Conservation (phyloP, 2,797 vertebrate species). For the Phataginus tricuspis region DNA sequence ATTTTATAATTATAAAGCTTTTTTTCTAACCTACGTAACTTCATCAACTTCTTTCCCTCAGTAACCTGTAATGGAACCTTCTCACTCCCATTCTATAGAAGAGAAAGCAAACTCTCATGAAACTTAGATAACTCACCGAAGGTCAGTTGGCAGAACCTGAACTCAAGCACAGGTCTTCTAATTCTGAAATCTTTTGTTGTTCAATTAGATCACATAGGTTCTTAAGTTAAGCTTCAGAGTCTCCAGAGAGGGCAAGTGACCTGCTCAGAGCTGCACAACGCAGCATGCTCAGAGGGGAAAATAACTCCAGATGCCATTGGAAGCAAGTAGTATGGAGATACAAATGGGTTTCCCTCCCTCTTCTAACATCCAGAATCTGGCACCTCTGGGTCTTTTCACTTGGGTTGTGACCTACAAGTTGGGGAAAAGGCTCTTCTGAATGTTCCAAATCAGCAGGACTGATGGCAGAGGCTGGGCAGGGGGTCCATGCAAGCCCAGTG, state of each 20-base stretch:
- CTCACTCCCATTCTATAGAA: not conserved
- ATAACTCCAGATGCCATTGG: not conserved
- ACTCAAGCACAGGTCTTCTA: not conserved
- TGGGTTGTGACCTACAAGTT: not conserved
- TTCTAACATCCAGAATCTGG: not conserved
- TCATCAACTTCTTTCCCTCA: not conserved
- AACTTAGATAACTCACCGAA: not conserved
- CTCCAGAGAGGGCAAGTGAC: not conserved
- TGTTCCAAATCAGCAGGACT: not conserved
- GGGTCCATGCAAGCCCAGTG: not conserved
- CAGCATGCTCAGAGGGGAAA: not conserved
- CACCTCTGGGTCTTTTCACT: not conserved
- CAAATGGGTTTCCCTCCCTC: not conserved
- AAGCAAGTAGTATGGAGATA: not conserved
- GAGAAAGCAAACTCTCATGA: not conserved
- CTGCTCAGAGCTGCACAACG: not conserved
- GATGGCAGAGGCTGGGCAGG: not conserved
- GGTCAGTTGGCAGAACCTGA: not conserved
- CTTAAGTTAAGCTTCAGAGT: not conserved
- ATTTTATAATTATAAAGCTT: not conserved
- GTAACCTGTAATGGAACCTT: not conserved
- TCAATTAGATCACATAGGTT: not conserved
- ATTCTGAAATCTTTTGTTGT: conserved; percentile 15
- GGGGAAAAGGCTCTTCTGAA: not conserved
- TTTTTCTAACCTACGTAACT: not conserved